Conservation (phyloP, 1,140 invertebrate genomes). For the Anoplophora glabripennis region DNA sequence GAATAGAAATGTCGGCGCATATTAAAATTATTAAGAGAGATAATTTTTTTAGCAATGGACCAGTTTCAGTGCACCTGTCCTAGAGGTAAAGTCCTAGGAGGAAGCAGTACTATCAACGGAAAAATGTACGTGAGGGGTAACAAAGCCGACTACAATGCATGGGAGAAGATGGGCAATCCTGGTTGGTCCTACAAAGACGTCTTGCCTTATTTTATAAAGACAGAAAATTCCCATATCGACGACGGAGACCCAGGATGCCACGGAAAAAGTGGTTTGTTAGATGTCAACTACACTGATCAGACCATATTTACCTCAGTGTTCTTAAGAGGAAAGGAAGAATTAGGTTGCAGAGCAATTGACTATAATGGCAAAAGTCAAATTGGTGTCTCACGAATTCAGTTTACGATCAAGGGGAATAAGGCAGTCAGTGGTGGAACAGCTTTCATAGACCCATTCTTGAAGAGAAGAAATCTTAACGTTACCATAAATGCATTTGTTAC, state of each 20-base stretch:
- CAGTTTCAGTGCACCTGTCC: constrained; percentile 59
- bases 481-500: constrained; percentile 41
- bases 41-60: constrained; percentile 50
- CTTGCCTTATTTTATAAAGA: constrained; percentile 77
- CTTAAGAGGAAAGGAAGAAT: constrained; percentile 58
- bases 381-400: constrained; percentile 65
- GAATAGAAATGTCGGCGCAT: not conserved
- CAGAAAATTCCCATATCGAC: constrained; percentile 66
- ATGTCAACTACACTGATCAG: constrained; percentile 21
- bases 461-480: constrained; percentile 17
- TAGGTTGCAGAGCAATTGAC: constrained; percentile 56
- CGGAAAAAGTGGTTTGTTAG: constrained; percentile 56
- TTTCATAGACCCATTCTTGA: constrained; percentile 46
- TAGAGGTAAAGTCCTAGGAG: constrained; percentile 65
- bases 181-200: constrained; percentile 82
- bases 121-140: constrained; percentile 86
- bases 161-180: constrained; percentile 68
- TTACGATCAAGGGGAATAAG: constrained; percentile 56
- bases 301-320: constrained; percentile 57
- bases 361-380: constrained; percentile 64
- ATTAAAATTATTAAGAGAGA: not conserved
- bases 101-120: constrained; percentile 76
- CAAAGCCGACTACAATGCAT: constrained; percentile 59
- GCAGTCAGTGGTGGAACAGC: constrained; percentile 56
- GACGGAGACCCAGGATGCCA: constrained; percentile 53